phyloP scores from a whole-genome alignment of 1,140 invertebrate species.

The Drosophila bipectinata region DNA sequence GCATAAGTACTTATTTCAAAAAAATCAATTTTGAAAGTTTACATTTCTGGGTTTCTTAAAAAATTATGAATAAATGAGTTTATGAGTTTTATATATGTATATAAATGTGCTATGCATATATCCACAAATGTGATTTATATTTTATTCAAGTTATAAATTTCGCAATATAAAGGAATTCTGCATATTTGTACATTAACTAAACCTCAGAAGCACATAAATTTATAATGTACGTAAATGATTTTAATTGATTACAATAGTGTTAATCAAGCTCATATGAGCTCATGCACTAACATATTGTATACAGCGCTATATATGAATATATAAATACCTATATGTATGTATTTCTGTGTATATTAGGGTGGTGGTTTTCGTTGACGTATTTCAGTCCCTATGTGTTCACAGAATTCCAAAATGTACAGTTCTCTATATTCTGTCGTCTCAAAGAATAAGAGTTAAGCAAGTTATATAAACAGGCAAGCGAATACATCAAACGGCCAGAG shows the following conservation, averaged over 20 bases:
- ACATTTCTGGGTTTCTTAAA: no score
- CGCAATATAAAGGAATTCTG: slow-evolving; percentile 45
- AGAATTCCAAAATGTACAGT: not conserved
- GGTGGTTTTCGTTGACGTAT: slow-evolving; percentile 3
- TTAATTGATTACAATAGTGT: slow-evolving; percentile 78
- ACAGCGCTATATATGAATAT: slow-evolving; percentile 10
- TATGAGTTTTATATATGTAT: no score
- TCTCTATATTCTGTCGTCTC: not conserved
- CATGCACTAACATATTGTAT: slow-evolving; percentile 14
- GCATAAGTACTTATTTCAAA: no score
- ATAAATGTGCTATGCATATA: no score
- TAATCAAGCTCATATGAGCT: slow-evolving; percentile 39
- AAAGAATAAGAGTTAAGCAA: not conserved
- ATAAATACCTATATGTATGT: slow-evolving; percentile 6
- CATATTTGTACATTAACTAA: slow-evolving; percentile 64
- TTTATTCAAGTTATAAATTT: slow-evolving; percentile 12
- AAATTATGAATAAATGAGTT: no score
- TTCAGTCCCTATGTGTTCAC: not conserved
- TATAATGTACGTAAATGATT: slow-evolving; percentile 75
- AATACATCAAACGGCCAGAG: not conserved
- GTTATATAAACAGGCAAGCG: not conserved
- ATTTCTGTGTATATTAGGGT: slow-evolving; percentile 21
- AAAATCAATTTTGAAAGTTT: no score
- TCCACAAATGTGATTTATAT: no score
- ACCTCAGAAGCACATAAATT: slow-evolving; percentile 79